phyloP scores from a whole-genome alignment of 2,888 invertebrate genomes.

The Lasioglossum calceatum region DNA sequence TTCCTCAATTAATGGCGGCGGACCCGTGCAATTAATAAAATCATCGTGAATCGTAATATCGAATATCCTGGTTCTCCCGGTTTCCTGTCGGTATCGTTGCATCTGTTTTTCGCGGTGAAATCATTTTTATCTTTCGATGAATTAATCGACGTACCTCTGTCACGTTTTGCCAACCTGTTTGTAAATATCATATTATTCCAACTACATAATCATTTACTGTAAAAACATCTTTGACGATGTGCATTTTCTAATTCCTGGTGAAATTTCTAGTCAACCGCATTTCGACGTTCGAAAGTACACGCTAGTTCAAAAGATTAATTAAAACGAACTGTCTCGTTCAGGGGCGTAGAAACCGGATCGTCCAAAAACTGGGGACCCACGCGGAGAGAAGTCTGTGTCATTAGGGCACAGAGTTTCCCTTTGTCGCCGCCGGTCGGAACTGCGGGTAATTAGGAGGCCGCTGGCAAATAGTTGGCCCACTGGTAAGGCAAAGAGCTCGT shows the following conservation, averaged over 20 bases:
- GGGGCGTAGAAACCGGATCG: slow-evolving; percentile 7
- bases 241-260: not conserved
- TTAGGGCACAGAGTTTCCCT: slow-evolving; percentile 63
- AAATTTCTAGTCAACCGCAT: not conserved
- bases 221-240: not conserved
- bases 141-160: not conserved
- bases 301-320: not conserved
- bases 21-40: slow-evolving; percentile 38
- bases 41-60: slow-evolving; percentile 14
- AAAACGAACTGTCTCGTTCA: slow-evolving; percentile 1
- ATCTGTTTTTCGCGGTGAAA: not conserved
- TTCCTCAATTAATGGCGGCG: slow-evolving; percentile 22
- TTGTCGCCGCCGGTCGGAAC: slow-evolving; percentile 75
- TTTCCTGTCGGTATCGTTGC: not conserved
- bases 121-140: not conserved
- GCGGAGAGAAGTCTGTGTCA: slow-evolving; percentile 52
- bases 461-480: slow-evolving; percentile 73
- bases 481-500: slow-evolving; percentile 12
- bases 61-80: not conserved
- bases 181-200: not conserved
- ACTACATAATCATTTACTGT: no score
- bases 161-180: not conserved
- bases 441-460: slow-evolving; percentile 77
- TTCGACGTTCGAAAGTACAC: not conserved
- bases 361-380: slow-evolving; percentile 61